Conservation (phyloP, 2,888 invertebrate species). For the Thyatira batis region DNA sequence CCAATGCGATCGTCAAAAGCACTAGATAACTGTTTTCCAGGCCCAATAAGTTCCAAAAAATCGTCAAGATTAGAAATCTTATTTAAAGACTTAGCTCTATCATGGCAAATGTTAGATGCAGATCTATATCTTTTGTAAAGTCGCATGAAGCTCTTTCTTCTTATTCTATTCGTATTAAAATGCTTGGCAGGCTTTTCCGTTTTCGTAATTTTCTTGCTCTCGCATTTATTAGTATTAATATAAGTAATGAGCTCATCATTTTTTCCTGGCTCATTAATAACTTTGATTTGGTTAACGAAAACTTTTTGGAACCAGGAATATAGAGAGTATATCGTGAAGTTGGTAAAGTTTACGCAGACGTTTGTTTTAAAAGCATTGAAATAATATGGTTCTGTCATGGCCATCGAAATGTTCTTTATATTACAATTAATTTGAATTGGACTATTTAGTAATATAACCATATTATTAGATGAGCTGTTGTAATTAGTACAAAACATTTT, state of each 20-base stretch:
- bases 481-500: constrained; percentile 14
- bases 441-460: not conserved
- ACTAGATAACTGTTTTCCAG: constrained; percentile 44
- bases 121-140: constrained; percentile 64
- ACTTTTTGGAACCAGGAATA: not conserved
- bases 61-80: constrained; percentile 63
- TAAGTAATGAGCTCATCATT: not conserved
- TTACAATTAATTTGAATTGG: not conserved
- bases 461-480: constrained; percentile 9
- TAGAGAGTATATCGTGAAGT: not conserved
- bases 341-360: not conserved
- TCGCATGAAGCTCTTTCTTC: constrained; percentile 42
- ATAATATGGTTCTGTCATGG: not conserved
- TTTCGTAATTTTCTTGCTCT: not conserved
- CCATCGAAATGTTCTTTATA: not conserved
- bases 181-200: not conserved
- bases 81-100: constrained; percentile 42
- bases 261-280: not conserved
- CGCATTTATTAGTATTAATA: not conserved
- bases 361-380: not conserved
- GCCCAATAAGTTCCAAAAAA: constrained; percentile 63
- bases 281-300: not conserved
- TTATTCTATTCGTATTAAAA: constrained; percentile 18
- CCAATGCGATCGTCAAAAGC: constrained; percentile 51
- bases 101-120: constrained; percentile 42